phyloP scores from a whole-genome alignment of 2,113 vertebrate genomes.

The Lepus timidus region DNA sequence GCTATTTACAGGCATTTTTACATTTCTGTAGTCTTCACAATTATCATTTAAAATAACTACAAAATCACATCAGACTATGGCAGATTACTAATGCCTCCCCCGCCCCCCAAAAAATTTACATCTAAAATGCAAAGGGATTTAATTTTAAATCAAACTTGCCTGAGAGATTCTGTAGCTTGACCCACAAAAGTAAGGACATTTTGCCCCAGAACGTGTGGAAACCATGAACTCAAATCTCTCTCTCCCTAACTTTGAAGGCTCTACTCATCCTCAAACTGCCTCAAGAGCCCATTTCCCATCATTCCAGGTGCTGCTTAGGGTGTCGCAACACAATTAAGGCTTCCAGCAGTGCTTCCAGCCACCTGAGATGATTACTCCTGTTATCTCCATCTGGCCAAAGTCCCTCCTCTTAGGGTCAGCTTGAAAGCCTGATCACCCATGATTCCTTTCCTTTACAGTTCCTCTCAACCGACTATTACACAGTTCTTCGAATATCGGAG shows the following conservation, averaged over 20 bases:
- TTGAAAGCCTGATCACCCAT: neutral
- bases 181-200: constrained; percentile 39
- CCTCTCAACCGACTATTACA: neutral
- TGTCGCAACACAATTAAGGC: neutral
- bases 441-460: neutral
- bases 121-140: constrained; percentile 17
- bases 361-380: constrained; percentile 16
- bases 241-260: neutral
- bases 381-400: neutral
- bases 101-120: neutral
- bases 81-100: neutral
- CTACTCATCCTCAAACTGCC: neutral
- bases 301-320: neutral
- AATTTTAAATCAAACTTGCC: constrained; percentile 66
- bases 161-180: constrained; percentile 27
- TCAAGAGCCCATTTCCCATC: neutral
- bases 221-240: neutral
- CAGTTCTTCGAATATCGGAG: neutral
- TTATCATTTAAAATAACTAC: constrained; percentile 15
- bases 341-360: neutral
- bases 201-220: constrained; percentile 15
- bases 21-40: neutral
- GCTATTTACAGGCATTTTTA: neutral
- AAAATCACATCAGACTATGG: constrained; percentile 12
- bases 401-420: neutral